Conservation (phyloP, 2,888 invertebrate genomes). For the Ophraella communa region DNA sequence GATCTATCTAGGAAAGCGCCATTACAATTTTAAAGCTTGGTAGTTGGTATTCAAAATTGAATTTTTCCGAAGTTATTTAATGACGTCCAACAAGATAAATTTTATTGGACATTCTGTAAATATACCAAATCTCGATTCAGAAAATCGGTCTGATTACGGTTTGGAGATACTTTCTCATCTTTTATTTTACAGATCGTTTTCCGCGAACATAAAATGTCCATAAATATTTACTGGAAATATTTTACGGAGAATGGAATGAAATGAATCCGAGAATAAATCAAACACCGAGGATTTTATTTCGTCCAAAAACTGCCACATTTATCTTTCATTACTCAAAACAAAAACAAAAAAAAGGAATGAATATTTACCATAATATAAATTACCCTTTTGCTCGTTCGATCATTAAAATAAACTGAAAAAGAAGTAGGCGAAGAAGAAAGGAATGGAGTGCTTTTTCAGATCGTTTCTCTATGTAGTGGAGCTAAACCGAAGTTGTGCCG, state of each 20-base stretch:
- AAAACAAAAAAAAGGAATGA: slow-evolving; percentile 14
- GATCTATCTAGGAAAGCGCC: no score
- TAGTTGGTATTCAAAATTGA: no score
- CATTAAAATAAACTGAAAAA: slow-evolving; percentile 14
- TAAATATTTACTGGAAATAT: slow-evolving; percentile 2
- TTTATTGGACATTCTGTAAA: no score
- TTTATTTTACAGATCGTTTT: background rate
- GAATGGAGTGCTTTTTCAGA: background rate
- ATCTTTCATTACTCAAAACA: background rate
- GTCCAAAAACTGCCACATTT: background rate
- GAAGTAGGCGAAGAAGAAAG: no score
- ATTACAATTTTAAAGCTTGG: no score
- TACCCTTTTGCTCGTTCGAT: slow-evolving; percentile 18
- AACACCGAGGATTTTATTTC: background rate
- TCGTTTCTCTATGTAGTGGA: slow-evolving; percentile 1
- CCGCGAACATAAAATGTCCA: background rate
- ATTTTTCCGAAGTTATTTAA: no score
- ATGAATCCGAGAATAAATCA: background rate
- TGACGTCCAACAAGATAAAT: no score
- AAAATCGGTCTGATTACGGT: background rate
- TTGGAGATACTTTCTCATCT: background rate
- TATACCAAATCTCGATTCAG: background rate
- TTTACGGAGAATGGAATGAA: background rate
- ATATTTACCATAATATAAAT: slow-evolving; percentile 15
- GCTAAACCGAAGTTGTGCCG: slow-evolving; percentile 18